Evolutionary conservation across 2,113 vertebrate species (phyloP).

Genomic region (Cygnus buccinator): DNA sequence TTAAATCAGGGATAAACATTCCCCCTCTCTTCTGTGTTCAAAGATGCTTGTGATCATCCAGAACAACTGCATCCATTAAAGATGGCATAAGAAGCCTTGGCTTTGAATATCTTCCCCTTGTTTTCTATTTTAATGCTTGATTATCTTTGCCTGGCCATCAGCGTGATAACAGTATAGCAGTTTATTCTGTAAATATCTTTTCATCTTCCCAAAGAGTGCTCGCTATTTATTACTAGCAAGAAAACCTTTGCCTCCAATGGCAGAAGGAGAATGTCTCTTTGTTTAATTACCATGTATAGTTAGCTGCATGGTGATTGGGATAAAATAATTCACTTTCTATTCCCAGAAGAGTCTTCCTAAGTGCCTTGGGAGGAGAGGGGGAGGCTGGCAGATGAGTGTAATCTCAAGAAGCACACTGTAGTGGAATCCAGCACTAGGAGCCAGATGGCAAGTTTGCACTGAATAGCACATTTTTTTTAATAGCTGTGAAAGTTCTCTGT

Average conservation of each 20-base stretch:
- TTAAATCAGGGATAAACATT: background rate
- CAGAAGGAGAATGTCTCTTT: slow-evolving; percentile 71
- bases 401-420: slow-evolving; percentile 63
- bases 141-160: slow-evolving; percentile 6
- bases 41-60: background rate
- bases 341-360: slow-evolving; percentile 76
- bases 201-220: slow-evolving; percentile 27
- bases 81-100: background rate
- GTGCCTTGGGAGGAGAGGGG: slow-evolving; percentile 69
- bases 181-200: slow-evolving; percentile 69
- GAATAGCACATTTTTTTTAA: slow-evolving; percentile 73
- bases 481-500: slow-evolving; percentile 71
- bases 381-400: slow-evolving; percentile 68
- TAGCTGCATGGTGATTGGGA: slow-evolving; percentile 63
- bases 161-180: background rate
- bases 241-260: slow-evolving; percentile 71
- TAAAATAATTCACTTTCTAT: slow-evolving; percentile 77
- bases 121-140: slow-evolving; percentile 7
- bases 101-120: background rate
- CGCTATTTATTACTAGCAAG: slow-evolving; percentile 72
- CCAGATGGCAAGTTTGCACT: slow-evolving; percentile 73
- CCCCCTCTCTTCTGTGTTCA: background rate
- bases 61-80: background rate
- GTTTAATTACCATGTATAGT: slow-evolving; percentile 77
- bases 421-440: slow-evolving; percentile 66